Base-by-base conservation (phyloP, 2,888 invertebrate species). In the Gnatocerus cornutus region DNA sequence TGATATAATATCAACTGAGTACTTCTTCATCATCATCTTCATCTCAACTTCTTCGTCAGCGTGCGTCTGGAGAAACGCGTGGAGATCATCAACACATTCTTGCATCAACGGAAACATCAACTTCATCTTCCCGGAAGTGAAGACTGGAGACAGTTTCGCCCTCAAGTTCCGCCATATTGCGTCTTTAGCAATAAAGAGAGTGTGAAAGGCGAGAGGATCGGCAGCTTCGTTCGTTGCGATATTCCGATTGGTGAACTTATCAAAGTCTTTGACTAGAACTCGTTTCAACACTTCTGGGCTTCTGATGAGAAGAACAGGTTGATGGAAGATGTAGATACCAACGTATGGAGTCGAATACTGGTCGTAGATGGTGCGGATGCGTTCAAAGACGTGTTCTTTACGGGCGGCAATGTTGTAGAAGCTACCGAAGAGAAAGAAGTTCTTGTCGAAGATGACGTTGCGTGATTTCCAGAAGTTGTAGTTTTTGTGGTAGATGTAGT, bases 51-150 rank as follows among this genome's bases (percentile, higher is more conserved):
- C 63, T 52, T 55, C 12, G n/a, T 64, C 67, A 0, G 3, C 16
- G 12, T 33, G 43, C 5, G 53, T 45, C 3, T 53, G 30, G 0
- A 82, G 48, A 52, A 41, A 43, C 6, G 10, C 7, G 8, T 50
- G 29, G 9, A 64, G 9, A 39, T 64, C 46, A 21, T 29, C 5
- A 0, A 83, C 82, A 27, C 84, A 85, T 48, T 85, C 83, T 39
- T 81, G 73, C 78, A 88, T 85, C 29, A 87, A 79, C 0, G 84
- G 83, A 13, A 86, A 82, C 87, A 88, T 87, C 62, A 80, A 81
- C 74, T 85, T 87, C 68, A 89, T 80, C 77, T 88, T 89, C n/a
- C 87, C 87, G 0, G 86, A 84, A 0, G 88, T 86, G 73, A 89
- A 86, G 0, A 86, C 86, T 0, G 88, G 88, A 0, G 87, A 85